Base-by-base conservation (phyloP, 1,140 invertebrate species). In the Lepidotrigona ventralis region DNA sequence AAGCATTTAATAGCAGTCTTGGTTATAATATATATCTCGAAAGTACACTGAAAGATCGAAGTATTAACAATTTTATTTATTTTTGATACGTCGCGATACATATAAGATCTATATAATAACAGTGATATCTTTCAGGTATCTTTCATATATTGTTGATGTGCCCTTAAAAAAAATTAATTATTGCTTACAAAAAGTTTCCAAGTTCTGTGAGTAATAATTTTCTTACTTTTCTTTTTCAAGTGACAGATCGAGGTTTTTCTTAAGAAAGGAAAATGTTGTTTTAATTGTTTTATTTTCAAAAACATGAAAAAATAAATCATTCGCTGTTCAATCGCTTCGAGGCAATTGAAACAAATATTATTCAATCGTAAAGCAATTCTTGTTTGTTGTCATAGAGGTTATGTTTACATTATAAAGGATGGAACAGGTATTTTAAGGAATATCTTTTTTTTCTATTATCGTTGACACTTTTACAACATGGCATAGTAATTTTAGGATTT, bases 401-500 rank as follows among this genome's bases (percentile, higher is more conserved):
- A 87, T 68, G 56, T 87, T 63, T 68, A 80, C 26, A 4, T 58
- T 33, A 26, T 39, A 68, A 75, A 54, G 14, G 23, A 83, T 83
- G 81, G 81, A 83, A 26, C 74, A 83, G 46, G 81, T 83, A 83
- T 33, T 26, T 82, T 21, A 70, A 51, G 1, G 1, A 69, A 26
- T n/a, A 76, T 76, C 58, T 39, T 74, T 46, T 66, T 39, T 29
- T 5, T n/a, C 21, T 21, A 51, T 19, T 15, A n/a, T 53, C 0
- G 19, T 39, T 46, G 14, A 33, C 26, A 56, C 60, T 69, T 58
- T 17, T 29, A 26, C 9, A 29, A 2, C n/a, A 46, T 80, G 9
- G 64, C 19, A 64, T 29, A 17, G 17, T 77, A 53, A n/a, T 60
- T 19, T 14, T 79, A 95, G 94, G 94, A 94, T 63, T 75, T 92